A percentile compares a stretch with the other conserved stretches of the same genome.
Evolutionary conservation across 1,140 invertebrate genomes (phyloP).

Genomic region (Cyrtorhinus lividipennis): DNA sequence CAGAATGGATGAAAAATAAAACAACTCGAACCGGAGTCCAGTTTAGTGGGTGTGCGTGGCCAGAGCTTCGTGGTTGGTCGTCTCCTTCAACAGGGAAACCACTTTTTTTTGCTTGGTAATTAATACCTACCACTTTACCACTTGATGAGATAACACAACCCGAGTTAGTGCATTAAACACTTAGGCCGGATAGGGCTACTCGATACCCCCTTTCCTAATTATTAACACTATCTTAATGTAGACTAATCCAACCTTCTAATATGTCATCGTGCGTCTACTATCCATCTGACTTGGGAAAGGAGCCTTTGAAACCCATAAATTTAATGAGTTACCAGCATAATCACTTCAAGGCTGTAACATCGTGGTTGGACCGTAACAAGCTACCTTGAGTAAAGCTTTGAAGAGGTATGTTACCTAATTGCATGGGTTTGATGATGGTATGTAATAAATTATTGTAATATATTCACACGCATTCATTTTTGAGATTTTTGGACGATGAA

Average conservation of each 20-base stretch:
- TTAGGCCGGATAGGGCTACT: neutral
- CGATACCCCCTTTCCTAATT: constrained; percentile 7
- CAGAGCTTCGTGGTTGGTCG: neutral
- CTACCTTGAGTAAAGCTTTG: too few relatives aligned
- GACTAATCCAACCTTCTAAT: constrained; percentile 8
- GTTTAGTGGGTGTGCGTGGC: constrained; percentile 2
- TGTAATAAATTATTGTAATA: too few relatives aligned
- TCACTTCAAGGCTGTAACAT: too few relatives aligned
- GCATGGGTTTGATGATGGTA: too few relatives aligned
- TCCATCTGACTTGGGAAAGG: neutral
- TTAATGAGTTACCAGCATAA: neutral
- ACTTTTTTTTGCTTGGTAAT: constrained; percentile 4
- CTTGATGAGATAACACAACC: constrained; percentile 4
- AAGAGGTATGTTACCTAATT: too few relatives aligned
- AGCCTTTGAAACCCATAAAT: neutral
- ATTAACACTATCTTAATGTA: constrained; percentile 9
- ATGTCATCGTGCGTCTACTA: neutral
- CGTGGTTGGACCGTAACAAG: too few relatives aligned
- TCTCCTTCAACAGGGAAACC: neutral
- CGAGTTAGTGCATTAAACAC: constrained; percentile 5
- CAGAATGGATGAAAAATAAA: too few relatives aligned
- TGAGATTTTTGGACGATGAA: too few relatives aligned
- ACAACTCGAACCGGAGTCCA: neutral
- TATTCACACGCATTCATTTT: too few relatives aligned
- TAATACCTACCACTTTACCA: constrained; percentile 9